These are phyloP conservation scores for Elymnias hypermnestra DNA, from an alignment of 1,140 invertebrate genomes.

Conservation along the genomic window DNA sequence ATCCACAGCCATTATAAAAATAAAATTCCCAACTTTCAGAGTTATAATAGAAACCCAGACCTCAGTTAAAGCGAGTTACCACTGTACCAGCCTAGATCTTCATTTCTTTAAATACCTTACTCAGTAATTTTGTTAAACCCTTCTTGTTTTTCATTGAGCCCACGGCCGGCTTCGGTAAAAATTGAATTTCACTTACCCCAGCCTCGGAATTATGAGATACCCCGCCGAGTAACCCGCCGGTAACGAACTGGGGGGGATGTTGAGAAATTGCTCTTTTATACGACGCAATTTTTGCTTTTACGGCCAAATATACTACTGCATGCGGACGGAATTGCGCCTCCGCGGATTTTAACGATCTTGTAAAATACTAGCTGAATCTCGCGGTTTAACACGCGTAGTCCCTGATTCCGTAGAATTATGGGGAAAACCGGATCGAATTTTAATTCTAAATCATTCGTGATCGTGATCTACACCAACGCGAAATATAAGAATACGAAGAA, in stretches of 20 bases:
- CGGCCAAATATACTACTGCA: conserved; percentile 7
- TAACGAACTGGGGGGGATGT: conserved; percentile 14
- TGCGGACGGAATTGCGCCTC: neutral
- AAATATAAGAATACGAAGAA: too few relatives aligned
- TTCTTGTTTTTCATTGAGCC: conserved; percentile 15
- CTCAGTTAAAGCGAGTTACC: too few relatives aligned
- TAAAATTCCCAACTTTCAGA: too few relatives aligned
- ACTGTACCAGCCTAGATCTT: too few relatives aligned
- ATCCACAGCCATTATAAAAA: too few relatives aligned
- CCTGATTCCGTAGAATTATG: too few relatives aligned
- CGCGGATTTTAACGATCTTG: neutral
- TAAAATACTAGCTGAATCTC: too few relatives aligned
- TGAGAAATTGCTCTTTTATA: conserved; percentile 24
- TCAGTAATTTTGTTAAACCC: conserved; percentile 17
- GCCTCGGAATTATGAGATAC: conserved; percentile 16
- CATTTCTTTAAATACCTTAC: neutral
- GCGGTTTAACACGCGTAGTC: too few relatives aligned
- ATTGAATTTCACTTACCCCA: conserved; percentile 19
- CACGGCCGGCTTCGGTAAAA: conserved; percentile 12
- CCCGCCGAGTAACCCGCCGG: conserved; percentile 10
- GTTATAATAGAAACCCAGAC: too few relatives aligned
- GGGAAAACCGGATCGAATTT: too few relatives aligned
- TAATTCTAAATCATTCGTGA: too few relatives aligned
- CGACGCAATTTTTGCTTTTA: conserved; percentile 13
- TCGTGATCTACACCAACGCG: too few relatives aligned